These are phyloP conservation scores for Rattus norvegicus DNA, from an alignment of 2,113 vertebrate genomes.

Conservation along the genomic window DNA sequence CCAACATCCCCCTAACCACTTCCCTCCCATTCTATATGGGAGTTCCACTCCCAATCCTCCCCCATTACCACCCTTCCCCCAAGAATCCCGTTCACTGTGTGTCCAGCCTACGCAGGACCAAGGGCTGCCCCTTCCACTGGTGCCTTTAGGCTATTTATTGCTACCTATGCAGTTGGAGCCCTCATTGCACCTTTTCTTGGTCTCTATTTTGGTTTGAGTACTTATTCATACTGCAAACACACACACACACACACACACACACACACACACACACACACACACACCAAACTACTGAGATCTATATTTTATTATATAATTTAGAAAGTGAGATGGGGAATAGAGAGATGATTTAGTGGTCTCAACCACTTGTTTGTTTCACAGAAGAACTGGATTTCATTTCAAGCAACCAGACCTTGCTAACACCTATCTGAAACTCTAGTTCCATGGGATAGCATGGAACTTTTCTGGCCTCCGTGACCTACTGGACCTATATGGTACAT, in stretches of 20 bases:
- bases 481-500: neutral
- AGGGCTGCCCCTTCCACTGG: too few species aligned
- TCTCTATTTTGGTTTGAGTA: too few species aligned
- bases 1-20: too few species aligned
- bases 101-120: too few species aligned
- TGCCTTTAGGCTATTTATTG: too few species aligned
- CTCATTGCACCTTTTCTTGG: neutral
- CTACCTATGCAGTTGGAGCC: too few species aligned
- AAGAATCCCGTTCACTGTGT: too few species aligned
- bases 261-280: too few species aligned
- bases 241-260: too few species aligned
- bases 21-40: too few species aligned
- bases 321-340: neutral
- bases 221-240: neutral
- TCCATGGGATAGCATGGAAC: rapidly evolving
- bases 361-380: neutral
- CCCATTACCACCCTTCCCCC: too few species aligned
- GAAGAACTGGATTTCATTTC: neutral
- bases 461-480: neutral
- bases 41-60: too few species aligned
- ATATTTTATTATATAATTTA: neutral
- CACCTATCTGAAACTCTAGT: neutral
- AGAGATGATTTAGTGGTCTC: neutral
- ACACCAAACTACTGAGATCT: neutral
- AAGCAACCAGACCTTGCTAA: neutral